These are phyloP conservation scores for Muschampia plurimacula DNA, from an alignment of 2,888 invertebrate species.

Conservation along the genomic window DNA sequence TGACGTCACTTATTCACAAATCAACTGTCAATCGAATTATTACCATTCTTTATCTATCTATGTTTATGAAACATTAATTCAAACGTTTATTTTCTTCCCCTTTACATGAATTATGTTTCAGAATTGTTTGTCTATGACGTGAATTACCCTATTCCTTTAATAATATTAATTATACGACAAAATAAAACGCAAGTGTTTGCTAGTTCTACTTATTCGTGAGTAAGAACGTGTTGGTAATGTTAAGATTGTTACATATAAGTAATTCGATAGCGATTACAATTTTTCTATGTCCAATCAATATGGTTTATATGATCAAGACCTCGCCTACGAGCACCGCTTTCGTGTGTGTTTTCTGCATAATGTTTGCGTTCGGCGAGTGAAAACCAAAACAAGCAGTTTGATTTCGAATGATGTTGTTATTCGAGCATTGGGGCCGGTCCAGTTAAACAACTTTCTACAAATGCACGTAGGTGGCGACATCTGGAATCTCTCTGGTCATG, in stretches of 20 bases:
- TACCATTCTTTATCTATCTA: too few species aligned
- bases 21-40: too few species aligned
- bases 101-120: too few species aligned
- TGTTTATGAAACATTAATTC: too few species aligned
- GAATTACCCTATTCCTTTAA: too few species aligned
- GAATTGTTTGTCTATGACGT: too few species aligned
- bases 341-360: conserved; percentile 43
- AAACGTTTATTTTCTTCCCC: too few species aligned
- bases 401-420: conserved; percentile 58
- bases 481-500: conserved; percentile 55
- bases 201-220: neutral
- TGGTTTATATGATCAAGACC: conserved; percentile 42
- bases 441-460: conserved; percentile 83
- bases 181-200: neutral
- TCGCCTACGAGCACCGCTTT: conserved; percentile 35
- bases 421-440: conserved; percentile 70
- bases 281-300: neutral
- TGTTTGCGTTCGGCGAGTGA: conserved; percentile 58
- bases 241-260: neutral
- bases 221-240: neutral
- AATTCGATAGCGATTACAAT: neutral
- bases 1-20: too few species aligned
- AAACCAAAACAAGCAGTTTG: conserved; percentile 62
- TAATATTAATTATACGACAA: neutral
- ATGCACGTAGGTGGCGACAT: conserved; percentile 71